A percentile compares a stretch with the other conserved stretches of the same genome.
phyloP scores from a whole-genome alignment of 2,113 vertebrate genomes.

The Pristiophorus japonicus region DNA sequence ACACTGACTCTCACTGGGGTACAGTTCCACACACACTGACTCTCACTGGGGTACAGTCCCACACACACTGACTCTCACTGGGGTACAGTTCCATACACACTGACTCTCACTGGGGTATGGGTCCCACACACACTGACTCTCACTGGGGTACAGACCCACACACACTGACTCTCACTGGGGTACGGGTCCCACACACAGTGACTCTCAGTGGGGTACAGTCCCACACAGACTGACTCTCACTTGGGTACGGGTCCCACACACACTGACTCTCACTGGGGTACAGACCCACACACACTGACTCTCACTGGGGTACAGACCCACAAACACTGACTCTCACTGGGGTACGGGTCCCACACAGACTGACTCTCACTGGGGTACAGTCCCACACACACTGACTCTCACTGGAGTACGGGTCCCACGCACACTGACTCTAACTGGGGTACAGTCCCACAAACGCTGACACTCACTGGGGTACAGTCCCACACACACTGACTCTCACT shows the following conservation, averaged over 20 bases:
- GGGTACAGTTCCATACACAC: not conserved
- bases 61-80: not conserved
- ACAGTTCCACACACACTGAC: not conserved
- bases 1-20: not conserved
- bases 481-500: not conserved
- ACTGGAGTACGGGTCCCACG: too few relatives aligned
- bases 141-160: not conserved
- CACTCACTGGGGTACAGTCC: too few relatives aligned
- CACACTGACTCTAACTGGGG: too few relatives aligned
- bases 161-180: not conserved
- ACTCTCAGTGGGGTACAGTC: too few relatives aligned
- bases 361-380: too few relatives aligned
- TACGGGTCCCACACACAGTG: not conserved
- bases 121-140: not conserved
- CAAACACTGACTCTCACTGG: not conserved
- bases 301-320: not conserved
- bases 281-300: too few relatives aligned
- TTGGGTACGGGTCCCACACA: not conserved
- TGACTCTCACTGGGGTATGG: not conserved
- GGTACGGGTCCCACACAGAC: not conserved
- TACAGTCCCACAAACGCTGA: too few relatives aligned
- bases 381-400: too few relatives aligned
- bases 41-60: not conserved
- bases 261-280: not conserved
- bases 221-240: not conserved